Evolutionary conservation across 2,113 vertebrate species (phyloP).

Genomic region (Phoxinus phoxinus): DNA sequence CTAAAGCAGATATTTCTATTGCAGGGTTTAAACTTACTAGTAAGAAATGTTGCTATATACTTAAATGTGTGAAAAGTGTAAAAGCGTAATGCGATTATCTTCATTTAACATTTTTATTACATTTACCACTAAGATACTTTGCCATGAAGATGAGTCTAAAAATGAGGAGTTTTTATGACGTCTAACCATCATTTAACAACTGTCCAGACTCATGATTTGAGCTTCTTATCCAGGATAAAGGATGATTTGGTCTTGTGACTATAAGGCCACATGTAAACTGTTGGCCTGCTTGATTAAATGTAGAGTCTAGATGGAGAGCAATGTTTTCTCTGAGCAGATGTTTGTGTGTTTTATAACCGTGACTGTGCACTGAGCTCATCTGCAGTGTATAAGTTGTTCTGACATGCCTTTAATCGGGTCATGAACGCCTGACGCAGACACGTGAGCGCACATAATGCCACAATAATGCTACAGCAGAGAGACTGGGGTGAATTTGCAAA

Average conservation of each 20-base stretch:
- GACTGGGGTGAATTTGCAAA: neutral
- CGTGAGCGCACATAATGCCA: neutral
- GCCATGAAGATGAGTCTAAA: neutral
- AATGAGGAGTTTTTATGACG: neutral
- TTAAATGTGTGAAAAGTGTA: neutral
- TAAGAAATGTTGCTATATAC: neutral
- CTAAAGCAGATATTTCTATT: neutral
- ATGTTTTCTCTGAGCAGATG: conserved; percentile 21
- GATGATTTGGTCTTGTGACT: neutral
- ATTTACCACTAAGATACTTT: neutral
- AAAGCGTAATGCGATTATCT: too few species aligned
- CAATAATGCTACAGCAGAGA: neutral
- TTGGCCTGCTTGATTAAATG: neutral
- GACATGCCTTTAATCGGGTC: neutral
- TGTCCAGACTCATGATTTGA: neutral
- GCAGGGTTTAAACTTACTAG: neutral
- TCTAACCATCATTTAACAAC: neutral
- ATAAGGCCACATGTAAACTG: neutral
- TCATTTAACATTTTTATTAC: neutral
- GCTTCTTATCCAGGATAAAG: conserved; percentile 1
- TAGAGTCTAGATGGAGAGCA: neutral
- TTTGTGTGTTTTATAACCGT: neutral
- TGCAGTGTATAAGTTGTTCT: neutral
- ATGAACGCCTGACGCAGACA: neutral
- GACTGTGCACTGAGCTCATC: conserved; percentile 5